Base-by-base conservation (phyloP, 2,888 invertebrate species). In the Apoderus coryli region DNA sequence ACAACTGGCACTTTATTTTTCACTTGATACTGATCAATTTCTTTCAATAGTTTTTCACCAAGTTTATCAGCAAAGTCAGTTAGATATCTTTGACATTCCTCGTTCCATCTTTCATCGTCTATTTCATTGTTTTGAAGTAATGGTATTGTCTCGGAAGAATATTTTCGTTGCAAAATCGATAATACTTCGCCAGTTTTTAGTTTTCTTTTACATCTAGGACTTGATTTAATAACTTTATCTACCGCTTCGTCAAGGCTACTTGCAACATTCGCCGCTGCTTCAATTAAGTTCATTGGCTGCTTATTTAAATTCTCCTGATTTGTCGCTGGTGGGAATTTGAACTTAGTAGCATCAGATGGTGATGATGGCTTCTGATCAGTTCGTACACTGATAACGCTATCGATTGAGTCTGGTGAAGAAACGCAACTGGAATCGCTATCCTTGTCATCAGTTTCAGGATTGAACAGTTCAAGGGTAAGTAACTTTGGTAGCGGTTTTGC, bases 371-470 rank as follows among this genome's bases (percentile, higher is more conserved):
- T 38, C 31, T 38, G 10, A 27, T 33, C 40, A 22, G 25, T 36
- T 15, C 34, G 37, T 4, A 45, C 39, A 22, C 42, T 45, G 24
- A 85, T 82, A 2, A 86, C 85, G 48, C 84, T 84, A 44, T 84
- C 84, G 2, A 80, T 73, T 2, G 85, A 85, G 51, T 85, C 85
- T 2, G 86, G 85, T 0, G 86, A 85, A 1, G 85, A 85, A 7
- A 84, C 79, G 3, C 79, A 79, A 47, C 82, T 84, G 0, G 84
- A 85, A 52, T 88, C 88, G 47, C 85, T 86, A 52, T 88, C 88
- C 55, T 85, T 68, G 47, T 89, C 88, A 50, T 89, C 88, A 4
- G 79, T 84, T 49, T 85, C 88, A 2, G 88, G 88, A 59, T 89
- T 88, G 49, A 85, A 89, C 3, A 88, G 61, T 49, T 88, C 88